These are phyloP conservation scores for Mimas tiliae DNA, from an alignment of 2,888 invertebrate genomes.

Conservation along the genomic window DNA sequence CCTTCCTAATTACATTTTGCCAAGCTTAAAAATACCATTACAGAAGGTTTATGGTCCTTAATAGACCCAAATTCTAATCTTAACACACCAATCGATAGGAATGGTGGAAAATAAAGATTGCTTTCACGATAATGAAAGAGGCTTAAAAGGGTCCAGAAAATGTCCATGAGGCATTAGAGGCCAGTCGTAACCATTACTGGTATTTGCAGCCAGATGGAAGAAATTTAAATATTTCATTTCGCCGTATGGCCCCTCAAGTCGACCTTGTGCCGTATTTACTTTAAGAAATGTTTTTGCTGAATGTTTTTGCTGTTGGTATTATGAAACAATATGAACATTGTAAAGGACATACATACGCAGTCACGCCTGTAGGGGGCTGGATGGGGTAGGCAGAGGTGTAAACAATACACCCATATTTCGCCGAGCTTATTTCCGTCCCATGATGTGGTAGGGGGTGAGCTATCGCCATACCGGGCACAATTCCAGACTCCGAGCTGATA, in stretches of 20 bases:
- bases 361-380: too few species aligned
- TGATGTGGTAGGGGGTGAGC: too few species aligned
- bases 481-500: too few species aligned
- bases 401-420: too few species aligned
- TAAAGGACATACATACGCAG: too few species aligned
- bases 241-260: constrained; percentile 40
- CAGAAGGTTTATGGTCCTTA: constrained; percentile 47
- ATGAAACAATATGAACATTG: too few species aligned
- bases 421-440: too few species aligned
- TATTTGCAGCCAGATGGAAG: constrained; percentile 38
- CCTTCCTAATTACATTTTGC: constrained; percentile 35
- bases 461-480: too few species aligned
- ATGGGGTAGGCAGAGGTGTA: too few species aligned
- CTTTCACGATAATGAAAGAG: constrained; percentile 65
- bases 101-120: constrained; percentile 64
- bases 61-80: constrained; percentile 61
- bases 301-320: too few species aligned
- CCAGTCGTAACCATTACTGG: constrained; percentile 52
- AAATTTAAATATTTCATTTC: constrained; percentile 47
- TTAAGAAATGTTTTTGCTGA: background rate
- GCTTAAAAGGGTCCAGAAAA: constrained; percentile 62
- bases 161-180: constrained; percentile 56
- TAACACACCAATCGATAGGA: constrained; percentile 59
- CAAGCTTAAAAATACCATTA: constrained; percentile 34
- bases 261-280: background rate